These are phyloP conservation scores for Euura saliciscinereae DNA, from an alignment of 1,140 invertebrate genomes.

Conservation along the genomic window DNA sequence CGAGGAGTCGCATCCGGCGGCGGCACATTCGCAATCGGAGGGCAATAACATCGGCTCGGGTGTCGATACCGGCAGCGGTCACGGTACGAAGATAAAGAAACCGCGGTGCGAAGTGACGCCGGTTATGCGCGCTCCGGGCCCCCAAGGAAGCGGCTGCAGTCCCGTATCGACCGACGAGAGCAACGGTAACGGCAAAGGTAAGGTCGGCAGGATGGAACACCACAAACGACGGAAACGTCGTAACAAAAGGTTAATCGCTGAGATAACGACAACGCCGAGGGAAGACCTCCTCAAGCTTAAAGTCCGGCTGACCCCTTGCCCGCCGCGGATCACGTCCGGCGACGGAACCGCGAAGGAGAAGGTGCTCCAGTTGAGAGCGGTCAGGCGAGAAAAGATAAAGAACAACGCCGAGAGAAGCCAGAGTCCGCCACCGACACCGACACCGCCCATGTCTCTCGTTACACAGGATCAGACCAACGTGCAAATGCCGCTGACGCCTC, in stretches of 20 bases:
- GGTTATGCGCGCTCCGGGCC: slow-evolving; percentile 43
- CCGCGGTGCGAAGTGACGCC: slow-evolving; percentile 54
- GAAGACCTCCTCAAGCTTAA: slow-evolving; percentile 53
- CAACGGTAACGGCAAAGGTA: slow-evolving; percentile 16
- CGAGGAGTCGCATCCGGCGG: too few relatives aligned
- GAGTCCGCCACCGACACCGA: too few relatives aligned
- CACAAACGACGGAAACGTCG: slow-evolving; percentile 49
- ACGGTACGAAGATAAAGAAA: slow-evolving; percentile 36
- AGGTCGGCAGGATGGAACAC: slow-evolving; percentile 33
- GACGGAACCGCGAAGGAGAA: slow-evolving; percentile 43
- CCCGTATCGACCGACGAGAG: slow-evolving; percentile 20
- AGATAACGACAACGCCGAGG: slow-evolving; percentile 50
- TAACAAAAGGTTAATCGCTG: slow-evolving; percentile 53
- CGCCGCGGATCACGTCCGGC: slow-evolving; percentile 42
- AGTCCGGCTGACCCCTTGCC: slow-evolving; percentile 48
- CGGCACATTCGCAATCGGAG: too few relatives aligned
- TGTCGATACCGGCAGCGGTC: background rate
- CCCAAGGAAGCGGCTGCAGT: background rate
- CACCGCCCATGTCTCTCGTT: background rate
- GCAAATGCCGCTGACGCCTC: background rate
- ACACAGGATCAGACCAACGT: too few relatives aligned
- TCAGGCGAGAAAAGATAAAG: slow-evolving; percentile 44
- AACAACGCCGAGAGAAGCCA: background rate
- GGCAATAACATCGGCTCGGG: background rate
- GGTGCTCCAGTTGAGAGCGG: slow-evolving; percentile 39